Percentiles rank a stretch among this genome's conserved stretches.
These are phyloP conservation scores for Acinonyx jubatus DNA, from an alignment of 2,113 vertebrate genomes.

Conservation along the genomic window DNA sequence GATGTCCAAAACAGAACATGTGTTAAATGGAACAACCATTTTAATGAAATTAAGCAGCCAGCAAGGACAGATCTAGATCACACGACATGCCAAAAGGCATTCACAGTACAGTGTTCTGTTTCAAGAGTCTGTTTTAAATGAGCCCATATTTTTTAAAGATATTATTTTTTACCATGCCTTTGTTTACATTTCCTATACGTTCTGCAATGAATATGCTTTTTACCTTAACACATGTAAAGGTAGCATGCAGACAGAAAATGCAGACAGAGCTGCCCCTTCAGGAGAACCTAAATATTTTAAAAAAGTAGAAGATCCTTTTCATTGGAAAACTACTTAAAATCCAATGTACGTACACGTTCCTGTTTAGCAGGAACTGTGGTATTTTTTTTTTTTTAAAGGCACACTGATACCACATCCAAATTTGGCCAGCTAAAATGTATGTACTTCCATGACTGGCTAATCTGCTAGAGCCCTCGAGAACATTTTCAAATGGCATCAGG, in stretches of 20 bases:
- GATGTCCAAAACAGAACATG: neutral
- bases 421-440: neutral
- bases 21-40: neutral
- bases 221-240: slow-evolving; percentile 19
- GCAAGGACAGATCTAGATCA: neutral
- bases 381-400: neutral
- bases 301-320: neutral
- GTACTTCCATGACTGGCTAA: neutral
- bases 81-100: neutral
- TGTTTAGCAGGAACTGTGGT: neutral
- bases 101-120: neutral
- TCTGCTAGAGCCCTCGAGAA: neutral
- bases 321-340: slow-evolving; percentile 37
- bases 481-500: neutral
- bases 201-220: neutral
- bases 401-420: neutral
- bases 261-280: neutral
- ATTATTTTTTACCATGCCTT: neutral
- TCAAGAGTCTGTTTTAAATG: neutral
- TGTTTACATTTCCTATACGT: neutral
- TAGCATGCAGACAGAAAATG: neutral
- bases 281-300: neutral
- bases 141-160: neutral
- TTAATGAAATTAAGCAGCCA: neutral
- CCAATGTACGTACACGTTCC: neutral